Evolutionary conservation across 2,888 invertebrate species (phyloP).

Genomic region (Pharmacophagus antenor): DNA sequence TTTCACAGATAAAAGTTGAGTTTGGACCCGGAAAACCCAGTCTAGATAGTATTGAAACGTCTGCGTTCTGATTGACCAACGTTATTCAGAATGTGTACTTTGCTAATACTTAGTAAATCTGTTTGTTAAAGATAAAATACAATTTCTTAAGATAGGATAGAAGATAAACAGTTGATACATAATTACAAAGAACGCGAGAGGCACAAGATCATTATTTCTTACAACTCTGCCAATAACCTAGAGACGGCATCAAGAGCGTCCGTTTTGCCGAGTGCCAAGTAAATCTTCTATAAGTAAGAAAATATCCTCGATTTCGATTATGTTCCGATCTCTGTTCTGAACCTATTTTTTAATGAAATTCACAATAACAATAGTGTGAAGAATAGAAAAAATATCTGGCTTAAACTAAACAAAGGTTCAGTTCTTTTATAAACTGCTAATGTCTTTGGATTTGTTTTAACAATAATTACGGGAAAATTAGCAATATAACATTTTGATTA

Average conservation of each 20-base stretch:
- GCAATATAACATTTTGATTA: too few relatives aligned
- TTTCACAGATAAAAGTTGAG: too few relatives aligned
- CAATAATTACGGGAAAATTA: too few relatives aligned
- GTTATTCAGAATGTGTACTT: too few relatives aligned
- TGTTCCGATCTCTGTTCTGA: slow-evolving; percentile 12
- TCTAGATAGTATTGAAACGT: too few relatives aligned
- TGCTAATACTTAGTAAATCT: too few relatives aligned
- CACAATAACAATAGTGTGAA: background rate
- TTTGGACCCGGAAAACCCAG: too few relatives aligned
- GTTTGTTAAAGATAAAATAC: background rate
- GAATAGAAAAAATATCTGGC: background rate
- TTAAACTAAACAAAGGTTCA: background rate
- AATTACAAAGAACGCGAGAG: slow-evolving; percentile 6
- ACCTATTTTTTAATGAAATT: background rate
- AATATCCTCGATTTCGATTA: slow-evolving; percentile 60
- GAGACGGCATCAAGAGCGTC: slow-evolving; percentile 38
- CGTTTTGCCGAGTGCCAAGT: slow-evolving; percentile 51
- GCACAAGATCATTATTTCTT: slow-evolving; percentile 17
- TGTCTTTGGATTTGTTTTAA: background rate
- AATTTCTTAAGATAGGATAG: background rate
- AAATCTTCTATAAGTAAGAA: slow-evolving; percentile 66
- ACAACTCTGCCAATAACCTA: slow-evolving; percentile 37
- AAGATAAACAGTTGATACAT: slow-evolving; percentile 1
- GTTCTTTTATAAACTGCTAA: background rate
- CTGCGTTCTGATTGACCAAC: too few relatives aligned